phyloP scores from a whole-genome alignment of 2,888 invertebrate genomes.

The Eledone cirrhosa region DNA sequence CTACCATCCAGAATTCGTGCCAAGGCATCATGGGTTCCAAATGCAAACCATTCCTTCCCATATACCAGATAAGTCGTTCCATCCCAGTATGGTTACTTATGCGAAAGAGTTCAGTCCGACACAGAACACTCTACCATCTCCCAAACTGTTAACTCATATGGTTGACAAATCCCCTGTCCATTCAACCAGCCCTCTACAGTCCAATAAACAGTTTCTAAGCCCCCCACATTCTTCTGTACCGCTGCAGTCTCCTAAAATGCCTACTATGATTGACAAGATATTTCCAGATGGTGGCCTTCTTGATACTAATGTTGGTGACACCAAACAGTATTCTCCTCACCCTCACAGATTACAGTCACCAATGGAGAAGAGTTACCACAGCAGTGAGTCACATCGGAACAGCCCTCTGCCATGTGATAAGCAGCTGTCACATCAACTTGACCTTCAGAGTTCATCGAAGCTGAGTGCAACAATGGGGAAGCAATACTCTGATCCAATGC shows the following conservation, averaged over 20 bases:
- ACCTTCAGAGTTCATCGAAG: too few species aligned
- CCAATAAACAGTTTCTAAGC: too few species aligned
- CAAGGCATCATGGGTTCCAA: neutral
- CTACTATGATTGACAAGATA: too few species aligned
- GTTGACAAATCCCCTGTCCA: too few species aligned
- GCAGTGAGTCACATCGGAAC: neutral
- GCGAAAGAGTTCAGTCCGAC: conserved; percentile 7
- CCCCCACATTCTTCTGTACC: too few species aligned
- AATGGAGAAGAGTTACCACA: neutral
- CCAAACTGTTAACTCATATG: neutral
- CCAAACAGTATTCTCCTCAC: neutral
- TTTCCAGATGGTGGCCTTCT: neutral
- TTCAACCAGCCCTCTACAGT: too few species aligned
- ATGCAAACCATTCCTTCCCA: neutral
- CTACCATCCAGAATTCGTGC: neutral
- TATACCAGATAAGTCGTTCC: conserved; percentile 4
- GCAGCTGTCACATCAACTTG: too few species aligned
- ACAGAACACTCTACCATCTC: neutral
- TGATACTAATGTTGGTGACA: neutral
- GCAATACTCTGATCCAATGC: neutral
- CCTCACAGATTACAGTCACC: neutral
- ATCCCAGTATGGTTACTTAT: neutral
- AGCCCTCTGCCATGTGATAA: too few species aligned
- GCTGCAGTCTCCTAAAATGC: conserved; percentile 5
- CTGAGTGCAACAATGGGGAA: neutral